Evolutionary conservation across 2,797 vertebrate species (phyloP).

Genomic region (Smutsia gigantea): DNA sequence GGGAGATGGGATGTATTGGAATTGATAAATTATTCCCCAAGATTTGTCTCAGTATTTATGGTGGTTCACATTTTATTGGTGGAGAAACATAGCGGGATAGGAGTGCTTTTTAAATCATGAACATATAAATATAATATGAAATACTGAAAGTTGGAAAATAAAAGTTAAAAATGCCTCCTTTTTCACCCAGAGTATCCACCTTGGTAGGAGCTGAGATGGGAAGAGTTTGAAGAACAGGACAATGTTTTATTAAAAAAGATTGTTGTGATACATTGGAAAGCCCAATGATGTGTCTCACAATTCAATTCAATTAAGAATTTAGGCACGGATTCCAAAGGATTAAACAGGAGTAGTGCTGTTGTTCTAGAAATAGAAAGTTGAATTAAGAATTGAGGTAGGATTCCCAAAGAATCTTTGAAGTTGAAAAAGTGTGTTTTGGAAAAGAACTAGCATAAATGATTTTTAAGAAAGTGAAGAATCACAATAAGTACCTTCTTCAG

Average conservation of each 20-base stretch:
- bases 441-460: constrained; percentile 9
- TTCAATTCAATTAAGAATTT: constrained; percentile 52
- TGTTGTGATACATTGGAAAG: not conserved
- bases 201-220: not conserved
- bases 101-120: not conserved
- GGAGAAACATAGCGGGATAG: not conserved
- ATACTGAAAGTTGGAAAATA: not conserved
- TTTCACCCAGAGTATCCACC: not conserved
- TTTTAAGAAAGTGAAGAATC: constrained; percentile 44
- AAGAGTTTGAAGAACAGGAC: not conserved
- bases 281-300: not conserved
- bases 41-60: not conserved
- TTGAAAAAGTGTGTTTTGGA: not conserved
- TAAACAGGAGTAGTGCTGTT: not conserved
- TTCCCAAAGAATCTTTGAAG: constrained; percentile 29
- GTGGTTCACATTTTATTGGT: not conserved
- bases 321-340: not conserved
- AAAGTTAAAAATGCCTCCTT: not conserved
- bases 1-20: not conserved
- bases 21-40: not conserved
- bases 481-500: not conserved
- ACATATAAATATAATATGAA: not conserved
- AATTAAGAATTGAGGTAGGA: not conserved
- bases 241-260: not conserved
- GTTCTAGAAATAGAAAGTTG: constrained; percentile 9